These are phyloP conservation scores for Aurelia aurita DNA, from an alignment of 30 jellyfish, hydroid and myxozoan genomes.

Conservation along the genomic window DNA sequence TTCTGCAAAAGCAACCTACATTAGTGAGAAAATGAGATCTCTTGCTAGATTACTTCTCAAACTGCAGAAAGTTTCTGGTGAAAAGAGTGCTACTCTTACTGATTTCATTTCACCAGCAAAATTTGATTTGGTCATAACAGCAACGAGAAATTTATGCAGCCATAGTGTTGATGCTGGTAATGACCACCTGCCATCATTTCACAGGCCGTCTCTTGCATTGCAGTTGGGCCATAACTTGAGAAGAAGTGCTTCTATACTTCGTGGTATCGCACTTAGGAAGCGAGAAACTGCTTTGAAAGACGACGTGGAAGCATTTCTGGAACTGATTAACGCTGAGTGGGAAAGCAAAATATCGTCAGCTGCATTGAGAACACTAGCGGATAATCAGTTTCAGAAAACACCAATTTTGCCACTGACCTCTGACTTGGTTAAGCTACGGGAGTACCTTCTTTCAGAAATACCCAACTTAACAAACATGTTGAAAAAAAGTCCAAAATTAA, in stretches of 20 bases:
- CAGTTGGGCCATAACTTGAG: constrained; percentile 23
- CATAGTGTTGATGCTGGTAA: constrained; percentile 10
- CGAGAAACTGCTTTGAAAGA: constrained; percentile 28
- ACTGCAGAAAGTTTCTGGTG: too few relatives aligned
- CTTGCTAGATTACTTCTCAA: too few relatives aligned
- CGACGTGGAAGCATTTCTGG: constrained; percentile 14
- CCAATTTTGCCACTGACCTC: constrained; percentile 32
- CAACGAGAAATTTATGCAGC: constrained; percentile 44
- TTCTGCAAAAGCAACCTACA: too few relatives aligned
- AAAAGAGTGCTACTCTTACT: too few relatives aligned
- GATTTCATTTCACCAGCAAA: not conserved
- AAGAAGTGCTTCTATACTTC: constrained; percentile 7
- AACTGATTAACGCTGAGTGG: constrained; percentile 45
- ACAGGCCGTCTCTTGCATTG: constrained; percentile 53
- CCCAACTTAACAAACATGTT: constrained; percentile 8
- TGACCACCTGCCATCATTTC: constrained; percentile 35
- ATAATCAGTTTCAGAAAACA: constrained; percentile 16
- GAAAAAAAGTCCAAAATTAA: not conserved
- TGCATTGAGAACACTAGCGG: constrained; percentile 38
- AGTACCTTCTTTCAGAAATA: constrained; percentile 26
- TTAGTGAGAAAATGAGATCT: too few relatives aligned
- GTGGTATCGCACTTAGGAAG: too few relatives aligned
- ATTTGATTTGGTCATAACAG: constrained; percentile 30
- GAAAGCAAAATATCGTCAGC: constrained; percentile 24
- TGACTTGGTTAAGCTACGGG: constrained; percentile 34